Evolutionary conservation across 2,888 invertebrate species (phyloP), one percentile per base, ranked within the genome.

Genomic region (Dryobota labecula): DNA sequence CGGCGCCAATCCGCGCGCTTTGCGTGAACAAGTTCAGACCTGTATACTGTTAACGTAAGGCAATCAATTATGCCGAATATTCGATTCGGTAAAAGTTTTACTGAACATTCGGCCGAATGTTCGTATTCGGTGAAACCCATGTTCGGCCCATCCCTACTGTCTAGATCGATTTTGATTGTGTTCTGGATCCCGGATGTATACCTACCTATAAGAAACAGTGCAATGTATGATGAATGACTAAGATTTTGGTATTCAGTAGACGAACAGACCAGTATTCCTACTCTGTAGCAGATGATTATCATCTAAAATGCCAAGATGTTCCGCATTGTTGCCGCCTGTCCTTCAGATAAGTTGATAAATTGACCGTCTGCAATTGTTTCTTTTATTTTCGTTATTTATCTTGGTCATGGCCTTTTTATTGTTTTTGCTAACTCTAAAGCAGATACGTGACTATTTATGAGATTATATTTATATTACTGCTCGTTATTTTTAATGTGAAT

Each of bases 321-420:
- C 88, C 88, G 86, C 86, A 82, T 88, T 86, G 76, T 73, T 78
- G 33, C 63, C 24, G 45, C 65, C 30, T 24, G 80, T 82, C 86
- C 84, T 87, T 86, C 81, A 84, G 77, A 64, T 76, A 69, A 45
- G 80, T 66, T 86, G 84, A 86, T 79, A 78, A 84, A 88, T 85
- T 67, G 75, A 71, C 76, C 73, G 72, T 69, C 82, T 82, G 73
- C 63, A 80, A 86, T 82, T 85, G 76, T 77, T 85, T 82, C 47
- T 82, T 82, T 76, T 82, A 80, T 73, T 82, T 76, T 57, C 20
- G 27, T 72, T 68, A 63, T 82, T 76, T 62, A 70, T 73, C 43
- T 70, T 71, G 71, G 75, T 75, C 71, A 70, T 86, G 83, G 83
- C 78, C 84, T 86, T 87, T 85, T 66, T 75, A 80, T 83, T 73